phyloP scores from a whole-genome alignment of 2,113 vertebrate species.

The Actinemys pallida region DNA sequence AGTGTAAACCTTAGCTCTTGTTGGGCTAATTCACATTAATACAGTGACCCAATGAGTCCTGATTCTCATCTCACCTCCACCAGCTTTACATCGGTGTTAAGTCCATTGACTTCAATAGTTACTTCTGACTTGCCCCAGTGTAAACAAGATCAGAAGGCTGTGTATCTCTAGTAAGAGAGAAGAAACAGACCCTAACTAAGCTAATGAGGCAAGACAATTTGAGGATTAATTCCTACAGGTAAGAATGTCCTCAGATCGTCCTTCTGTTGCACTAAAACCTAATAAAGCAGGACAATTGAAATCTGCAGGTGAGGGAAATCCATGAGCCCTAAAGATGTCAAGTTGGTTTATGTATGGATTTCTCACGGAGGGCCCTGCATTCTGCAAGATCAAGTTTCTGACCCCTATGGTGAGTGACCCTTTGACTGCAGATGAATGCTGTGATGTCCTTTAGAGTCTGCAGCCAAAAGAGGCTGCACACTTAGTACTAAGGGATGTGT shows the following conservation, averaged over 20 bases:
- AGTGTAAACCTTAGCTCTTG: conserved; percentile 45
- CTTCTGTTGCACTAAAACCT: conserved; percentile 52
- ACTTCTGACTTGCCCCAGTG: background rate
- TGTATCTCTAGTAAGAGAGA: background rate
- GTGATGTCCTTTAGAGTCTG: background rate
- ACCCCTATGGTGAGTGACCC: background rate
- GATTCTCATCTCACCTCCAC: background rate
- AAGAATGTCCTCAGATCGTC: conserved; percentile 10
- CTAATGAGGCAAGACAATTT: background rate
- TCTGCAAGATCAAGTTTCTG: background rate
- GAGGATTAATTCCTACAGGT: conserved; percentile 34
- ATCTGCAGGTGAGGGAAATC: conserved; percentile 17
- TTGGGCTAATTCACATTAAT: background rate
- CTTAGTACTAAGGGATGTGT: background rate
- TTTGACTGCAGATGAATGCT: background rate
- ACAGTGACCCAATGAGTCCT: background rate
- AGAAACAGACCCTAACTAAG: background rate
- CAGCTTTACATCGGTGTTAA: background rate
- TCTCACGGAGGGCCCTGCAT: background rate
- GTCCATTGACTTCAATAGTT: background rate
- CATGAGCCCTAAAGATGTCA: background rate
- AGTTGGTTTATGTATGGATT: background rate
- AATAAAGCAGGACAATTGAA: conserved; percentile 59
- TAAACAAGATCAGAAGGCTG: background rate
- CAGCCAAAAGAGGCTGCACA: background rate